Evolutionary conservation across 1,140 invertebrate genomes (phyloP), one percentile per base, ranked within the genome.

Genomic region (Atta cephalotes): DNA sequence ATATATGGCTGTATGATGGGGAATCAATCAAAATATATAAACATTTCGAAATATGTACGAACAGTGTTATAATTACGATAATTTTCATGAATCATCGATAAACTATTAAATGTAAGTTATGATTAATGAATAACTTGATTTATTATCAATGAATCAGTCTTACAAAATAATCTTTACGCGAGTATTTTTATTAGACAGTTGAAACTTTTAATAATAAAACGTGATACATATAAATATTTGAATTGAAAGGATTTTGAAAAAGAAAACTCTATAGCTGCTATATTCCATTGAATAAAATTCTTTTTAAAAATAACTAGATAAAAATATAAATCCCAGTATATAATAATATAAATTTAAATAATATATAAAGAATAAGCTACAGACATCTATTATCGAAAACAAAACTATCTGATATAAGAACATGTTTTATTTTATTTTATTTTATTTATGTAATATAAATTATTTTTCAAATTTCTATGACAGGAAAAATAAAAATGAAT

Each of bases 91-190:
- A 58, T 86, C 66, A 79, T 49, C 60, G 87, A 88, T 80, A 80
- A 88, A 53, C 68, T 85, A 65, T 85, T 51, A 53, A 25, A 31
- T 6, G n/a, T 60, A n/a, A 18, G n/a, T 31, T 74, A 25, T 51
- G 66, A 88, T 86, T 70, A 71, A 89, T 89, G 60, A 82, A 60
- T 82, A 28, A 70, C 74, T 56, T 86, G 88, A 89, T 89, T 88
- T 49, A 63, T 49, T 28, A 10, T 10, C 21, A 60, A 74, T 89
- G 74, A 89, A 14, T 89, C 68, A 88, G 28, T 65, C 31, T 25
- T 25, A 16, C 25, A 65, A 78, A 60, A 85, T 63, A 74, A 84
- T 77, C 49, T 71, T 56, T 12, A 60, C 3, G 31, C n/a, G 56
- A 16, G n/a, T 56, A 25, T 35, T 60, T 49, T 60, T 49, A 72